Evolutionary conservation across 2,797 vertebrate genomes (phyloP).

Genomic region (Setipinna tenuifilis): DNA sequence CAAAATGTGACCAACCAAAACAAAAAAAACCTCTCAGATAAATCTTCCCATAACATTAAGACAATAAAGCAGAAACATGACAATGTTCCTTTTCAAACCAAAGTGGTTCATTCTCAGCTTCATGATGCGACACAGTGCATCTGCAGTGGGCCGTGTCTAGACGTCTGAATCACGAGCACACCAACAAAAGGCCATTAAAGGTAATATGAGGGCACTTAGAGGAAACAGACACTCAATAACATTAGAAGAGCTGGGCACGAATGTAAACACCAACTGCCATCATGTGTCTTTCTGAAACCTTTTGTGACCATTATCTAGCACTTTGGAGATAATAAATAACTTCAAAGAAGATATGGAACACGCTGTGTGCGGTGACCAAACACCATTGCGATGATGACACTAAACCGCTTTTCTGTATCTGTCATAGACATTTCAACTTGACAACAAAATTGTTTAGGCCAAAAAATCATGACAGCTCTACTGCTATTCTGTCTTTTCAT

Average conservation of each 20-base stretch:
- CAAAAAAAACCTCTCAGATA: not conserved
- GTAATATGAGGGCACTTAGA: not conserved
- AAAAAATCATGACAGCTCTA: too few species aligned
- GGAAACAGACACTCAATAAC: not conserved
- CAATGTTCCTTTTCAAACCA: not conserved
- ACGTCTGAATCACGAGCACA: not conserved
- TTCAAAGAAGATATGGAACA: not conserved
- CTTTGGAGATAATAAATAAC: not conserved
- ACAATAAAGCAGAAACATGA: not conserved
- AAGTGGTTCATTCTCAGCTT: not conserved
- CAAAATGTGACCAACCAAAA: not conserved
- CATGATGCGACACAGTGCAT: not conserved
- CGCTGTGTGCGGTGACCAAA: not conserved
- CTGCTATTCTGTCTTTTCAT: too few species aligned
- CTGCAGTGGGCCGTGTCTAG: not conserved
- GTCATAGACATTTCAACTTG: not conserved
- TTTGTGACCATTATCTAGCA: not conserved
- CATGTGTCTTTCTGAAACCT: not conserved
- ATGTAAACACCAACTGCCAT: not conserved
- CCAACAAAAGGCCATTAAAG: not conserved
- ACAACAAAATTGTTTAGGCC: too few species aligned
- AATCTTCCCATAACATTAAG: not conserved
- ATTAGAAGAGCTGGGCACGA: not conserved
- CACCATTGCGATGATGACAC: not conserved
- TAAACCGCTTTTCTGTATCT: not conserved